Conservation (phyloP, 2,113 vertebrate species). For the Conger conger region DNA sequence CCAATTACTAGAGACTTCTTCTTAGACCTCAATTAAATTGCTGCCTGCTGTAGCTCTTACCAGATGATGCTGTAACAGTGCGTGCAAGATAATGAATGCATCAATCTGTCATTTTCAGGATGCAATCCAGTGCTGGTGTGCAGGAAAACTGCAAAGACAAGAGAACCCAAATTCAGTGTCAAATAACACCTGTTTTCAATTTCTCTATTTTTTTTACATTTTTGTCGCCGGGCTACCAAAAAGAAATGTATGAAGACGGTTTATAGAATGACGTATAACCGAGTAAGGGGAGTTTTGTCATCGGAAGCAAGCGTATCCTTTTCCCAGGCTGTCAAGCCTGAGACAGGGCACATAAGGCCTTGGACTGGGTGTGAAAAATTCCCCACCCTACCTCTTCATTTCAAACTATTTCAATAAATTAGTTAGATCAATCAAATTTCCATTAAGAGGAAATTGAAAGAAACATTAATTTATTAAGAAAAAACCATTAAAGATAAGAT, state of each 20-base stretch:
- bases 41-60: background rate
- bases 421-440: slow-evolving; percentile 4
- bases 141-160: background rate
- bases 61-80: background rate
- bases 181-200: background rate
- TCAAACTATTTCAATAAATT: background rate
- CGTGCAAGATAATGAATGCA: background rate
- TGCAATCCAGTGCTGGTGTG: background rate
- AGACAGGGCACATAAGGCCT: background rate
- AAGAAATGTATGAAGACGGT: background rate
- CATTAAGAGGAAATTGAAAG: background rate
- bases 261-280: background rate
- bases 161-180: background rate
- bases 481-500: background rate
- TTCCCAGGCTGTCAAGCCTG: background rate
- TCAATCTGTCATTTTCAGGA: background rate
- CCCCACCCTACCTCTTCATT: background rate
- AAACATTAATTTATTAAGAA: background rate
- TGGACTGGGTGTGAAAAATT: background rate
- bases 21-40: background rate
- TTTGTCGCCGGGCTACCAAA: background rate
- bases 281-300: background rate
- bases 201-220: background rate
- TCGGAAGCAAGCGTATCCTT: background rate
- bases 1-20: background rate